Conservation (phyloP, 1,140 invertebrate genomes). For the Drosophila aff. region DNA sequence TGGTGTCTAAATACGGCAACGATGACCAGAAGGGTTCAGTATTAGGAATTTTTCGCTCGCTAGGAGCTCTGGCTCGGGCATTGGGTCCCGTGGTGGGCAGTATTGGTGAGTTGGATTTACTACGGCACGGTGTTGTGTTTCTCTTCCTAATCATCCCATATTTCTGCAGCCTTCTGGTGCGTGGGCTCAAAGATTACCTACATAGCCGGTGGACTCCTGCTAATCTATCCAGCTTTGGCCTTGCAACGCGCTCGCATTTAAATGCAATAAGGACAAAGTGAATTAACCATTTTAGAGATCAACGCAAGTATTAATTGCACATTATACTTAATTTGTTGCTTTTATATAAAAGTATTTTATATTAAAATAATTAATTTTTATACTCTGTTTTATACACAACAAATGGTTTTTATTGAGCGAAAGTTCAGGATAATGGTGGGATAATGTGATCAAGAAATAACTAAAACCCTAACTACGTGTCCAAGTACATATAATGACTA, state of each 20-base stretch:
- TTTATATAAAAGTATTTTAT: constrained; percentile 52
- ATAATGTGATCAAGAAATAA: no score
- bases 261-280: constrained; percentile 50
- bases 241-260: constrained; percentile 82
- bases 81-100: constrained; percentile 95
- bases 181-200: constrained; percentile 91
- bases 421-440: no score
- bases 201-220: constrained; percentile 88
- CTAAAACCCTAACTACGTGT: no score
- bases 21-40: constrained; percentile 95
- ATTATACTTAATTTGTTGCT: constrained; percentile 59
- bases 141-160: not conserved
- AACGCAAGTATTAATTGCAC: constrained; percentile 67
- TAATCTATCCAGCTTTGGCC: constrained; percentile 89
- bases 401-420: not conserved
- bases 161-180: constrained; percentile 91
- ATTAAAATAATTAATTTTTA: constrained; percentile 42
- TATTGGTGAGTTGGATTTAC: constrained; percentile 86
- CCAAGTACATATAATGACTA: no score
- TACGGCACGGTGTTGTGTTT: not conserved
- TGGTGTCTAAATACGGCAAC: constrained; percentile 93
- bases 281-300: constrained; percentile 25
- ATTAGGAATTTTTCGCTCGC: constrained; percentile 96
- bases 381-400: constrained; percentile 35
- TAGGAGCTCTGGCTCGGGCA: constrained; percentile 97